Base-by-base conservation (phyloP, 2,888 invertebrate species). In the Helleia helle region DNA sequence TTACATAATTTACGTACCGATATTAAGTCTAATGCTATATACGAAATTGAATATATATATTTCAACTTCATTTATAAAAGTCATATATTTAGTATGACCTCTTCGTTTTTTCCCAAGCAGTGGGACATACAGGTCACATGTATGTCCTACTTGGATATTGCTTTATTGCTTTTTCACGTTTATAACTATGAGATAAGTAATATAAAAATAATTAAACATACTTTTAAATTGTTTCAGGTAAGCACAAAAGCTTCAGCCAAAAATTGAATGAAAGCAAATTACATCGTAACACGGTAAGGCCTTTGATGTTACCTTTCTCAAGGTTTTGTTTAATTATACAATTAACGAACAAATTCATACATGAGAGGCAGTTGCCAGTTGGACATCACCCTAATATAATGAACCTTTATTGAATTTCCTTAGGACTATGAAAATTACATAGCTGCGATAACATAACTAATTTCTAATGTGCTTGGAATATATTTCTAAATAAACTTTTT, bases 361-460 rank as follows among this genome's bases (percentile, higher is more conserved):
- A 49, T 36, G 50, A 40, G 38, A 37, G 40, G 40, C 42, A 36
- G 43, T 39, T 44, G 44, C 46, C 42, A 36, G 43, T 39, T 44
- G 44, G 47, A 42, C 41, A 49, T 36, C 36, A 38, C 45, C 65
- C 61, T 66, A 70, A n/a, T n/a, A n/a, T n/a, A n/a, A 67, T 66
- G 63, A 66, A 65, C 58, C 59, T 54, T 57, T 62, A 63, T 50
- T 38, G 39, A 46, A 41, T 42, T 47, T 43, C 26, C 40, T 39
- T 43, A 40, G 41, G 46, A 48, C 46, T 44, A 42, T 44, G 42
- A 44, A 44, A 40, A 45, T 49, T 47, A n/a, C n/a, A n/a, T n/a
- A 41, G 31, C 22, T 22, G 22, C 22, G 5, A 22, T 5, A 6
- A 22, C 3, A n/a, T 26, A 22, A 36, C n/a, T n/a, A n/a, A n/a